Evolutionary conservation across 2,113 vertebrate species (phyloP).

Genomic region (Spheniscus mendiculus): DNA sequence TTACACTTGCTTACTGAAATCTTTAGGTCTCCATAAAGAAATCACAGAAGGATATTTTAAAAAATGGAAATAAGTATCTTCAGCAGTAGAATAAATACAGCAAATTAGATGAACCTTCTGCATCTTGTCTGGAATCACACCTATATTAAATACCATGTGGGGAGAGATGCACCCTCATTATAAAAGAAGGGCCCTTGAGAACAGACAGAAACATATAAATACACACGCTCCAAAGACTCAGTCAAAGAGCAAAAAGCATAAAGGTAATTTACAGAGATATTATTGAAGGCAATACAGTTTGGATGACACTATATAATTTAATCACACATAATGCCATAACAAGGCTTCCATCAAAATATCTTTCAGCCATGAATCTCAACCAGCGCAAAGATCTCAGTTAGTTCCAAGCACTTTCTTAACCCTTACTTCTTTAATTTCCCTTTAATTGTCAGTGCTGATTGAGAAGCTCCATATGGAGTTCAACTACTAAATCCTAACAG

Average conservation of each 20-base stretch:
- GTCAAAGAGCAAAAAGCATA: neutral
- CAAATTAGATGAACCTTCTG: neutral
- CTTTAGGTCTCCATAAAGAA: neutral
- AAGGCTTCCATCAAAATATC: neutral
- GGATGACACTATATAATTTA: neutral
- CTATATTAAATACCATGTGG: neutral
- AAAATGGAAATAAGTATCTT: neutral
- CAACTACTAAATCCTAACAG: neutral
- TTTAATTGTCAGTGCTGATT: neutral
- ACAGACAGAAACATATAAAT: neutral
- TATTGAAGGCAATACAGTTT: neutral
- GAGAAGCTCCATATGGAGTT: neutral
- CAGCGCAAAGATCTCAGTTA: neutral
- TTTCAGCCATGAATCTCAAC: neutral
- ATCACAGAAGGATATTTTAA: neutral
- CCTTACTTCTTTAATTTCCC: neutral
- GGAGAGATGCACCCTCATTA: neutral
- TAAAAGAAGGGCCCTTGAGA: neutral
- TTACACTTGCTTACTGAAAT: neutral
- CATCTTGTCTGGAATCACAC: neutral
- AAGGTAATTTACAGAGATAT: neutral
- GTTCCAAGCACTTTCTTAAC: neutral
- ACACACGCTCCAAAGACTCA: neutral
- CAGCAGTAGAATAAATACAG: neutral
- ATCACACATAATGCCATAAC: neutral